Conservation (phyloP, 1,140 invertebrate genomes). For the Propsilocerus akamusi region DNA sequence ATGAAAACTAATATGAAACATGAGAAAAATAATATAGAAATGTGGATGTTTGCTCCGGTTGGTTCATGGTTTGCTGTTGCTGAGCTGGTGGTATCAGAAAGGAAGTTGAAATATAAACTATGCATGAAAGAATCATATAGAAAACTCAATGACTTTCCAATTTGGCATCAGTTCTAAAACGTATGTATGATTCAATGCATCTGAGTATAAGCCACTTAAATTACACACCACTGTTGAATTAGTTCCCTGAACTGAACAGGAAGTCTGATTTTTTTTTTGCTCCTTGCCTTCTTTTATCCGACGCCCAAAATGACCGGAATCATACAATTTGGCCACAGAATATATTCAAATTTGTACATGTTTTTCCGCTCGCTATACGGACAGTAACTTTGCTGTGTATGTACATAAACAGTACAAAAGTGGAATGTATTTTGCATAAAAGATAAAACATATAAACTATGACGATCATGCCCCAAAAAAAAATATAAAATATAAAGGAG, state of each 20-base stretch:
- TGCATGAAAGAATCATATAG: too few relatives aligned
- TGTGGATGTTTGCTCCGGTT: too few relatives aligned
- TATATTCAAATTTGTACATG: conserved; percentile 4
- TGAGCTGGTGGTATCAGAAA: not conserved
- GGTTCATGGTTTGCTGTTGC: too few relatives aligned
- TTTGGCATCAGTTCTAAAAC: too few relatives aligned
- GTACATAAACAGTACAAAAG: not conserved
- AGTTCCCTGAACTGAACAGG: not conserved
- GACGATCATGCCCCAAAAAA: not conserved
- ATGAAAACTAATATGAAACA: not conserved
- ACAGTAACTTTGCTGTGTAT: not conserved
- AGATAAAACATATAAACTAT: not conserved
- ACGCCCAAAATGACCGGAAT: not conserved
- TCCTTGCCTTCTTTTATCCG: not conserved
- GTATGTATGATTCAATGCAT: too few relatives aligned
- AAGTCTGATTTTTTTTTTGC: not conserved
- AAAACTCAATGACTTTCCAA: too few relatives aligned
- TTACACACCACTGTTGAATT: too few relatives aligned
- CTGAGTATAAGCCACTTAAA: too few relatives aligned
- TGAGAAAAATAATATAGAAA: not conserved
- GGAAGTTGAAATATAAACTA: conserved; percentile 2
- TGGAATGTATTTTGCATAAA: not conserved
- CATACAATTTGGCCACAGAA: not conserved
- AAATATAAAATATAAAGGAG: not conserved
- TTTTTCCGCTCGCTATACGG: not conserved